phyloP scores from a whole-genome alignment of 2,113 vertebrate genomes.

The Poicephalus meyeri region DNA sequence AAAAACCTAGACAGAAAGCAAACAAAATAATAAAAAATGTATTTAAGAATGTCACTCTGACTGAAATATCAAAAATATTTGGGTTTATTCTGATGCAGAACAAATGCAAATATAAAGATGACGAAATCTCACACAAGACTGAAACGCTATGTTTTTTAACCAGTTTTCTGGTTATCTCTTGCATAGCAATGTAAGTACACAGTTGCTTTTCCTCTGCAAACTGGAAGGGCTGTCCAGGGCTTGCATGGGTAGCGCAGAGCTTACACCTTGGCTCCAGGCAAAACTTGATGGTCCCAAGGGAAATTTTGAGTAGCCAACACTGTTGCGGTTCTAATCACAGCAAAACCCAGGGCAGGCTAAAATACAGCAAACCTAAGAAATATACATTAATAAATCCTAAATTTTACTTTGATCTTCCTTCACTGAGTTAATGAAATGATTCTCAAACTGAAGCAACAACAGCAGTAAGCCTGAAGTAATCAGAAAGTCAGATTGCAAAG shows the following conservation, averaged over 20 bases:
- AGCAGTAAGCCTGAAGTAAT: neutral
- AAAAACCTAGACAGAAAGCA: neutral
- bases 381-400: neutral
- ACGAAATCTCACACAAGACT: neutral
- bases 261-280: neutral
- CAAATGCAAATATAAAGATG: neutral
- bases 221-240: neutral
- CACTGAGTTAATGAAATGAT: neutral
- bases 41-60: neutral
- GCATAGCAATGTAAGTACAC: neutral
- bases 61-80: neutral
- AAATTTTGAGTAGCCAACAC: neutral
- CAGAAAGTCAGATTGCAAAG: neutral
- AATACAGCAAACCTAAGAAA: neutral
- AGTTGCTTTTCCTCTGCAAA: neutral
- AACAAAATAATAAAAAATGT: neutral
- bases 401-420: neutral
- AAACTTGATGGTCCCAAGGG: neutral
- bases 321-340: neutral
- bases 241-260: neutral
- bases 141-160: neutral
- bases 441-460: neutral
- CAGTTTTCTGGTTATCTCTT: neutral
- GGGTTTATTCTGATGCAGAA: neutral
- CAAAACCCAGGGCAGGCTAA: accelerated